phyloP scores from a whole-genome alignment of 2,797 vertebrate species.

The Rhynchotus rufescens region DNA sequence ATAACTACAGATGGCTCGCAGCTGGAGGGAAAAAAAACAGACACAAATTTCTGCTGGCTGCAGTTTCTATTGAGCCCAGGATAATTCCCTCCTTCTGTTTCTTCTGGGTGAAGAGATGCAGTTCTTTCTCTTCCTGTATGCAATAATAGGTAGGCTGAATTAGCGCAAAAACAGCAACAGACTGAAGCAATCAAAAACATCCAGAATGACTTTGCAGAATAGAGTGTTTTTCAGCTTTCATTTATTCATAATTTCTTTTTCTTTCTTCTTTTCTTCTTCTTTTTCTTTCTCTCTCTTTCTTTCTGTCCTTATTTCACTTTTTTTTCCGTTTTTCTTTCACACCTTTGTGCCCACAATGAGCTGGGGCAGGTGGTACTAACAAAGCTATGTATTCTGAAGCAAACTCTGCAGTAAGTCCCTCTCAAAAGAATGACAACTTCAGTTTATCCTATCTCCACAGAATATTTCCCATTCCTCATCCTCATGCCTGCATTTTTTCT shows the following conservation, averaged over 20 bases:
- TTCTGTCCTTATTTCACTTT: neutral
- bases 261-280: no score
- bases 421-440: neutral
- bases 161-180: neutral
- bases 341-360: neutral
- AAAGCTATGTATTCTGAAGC: neutral
- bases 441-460: neutral
- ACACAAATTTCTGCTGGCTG: slow-evolving; percentile 40
- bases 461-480: neutral
- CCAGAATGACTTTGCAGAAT: slow-evolving; percentile 20
- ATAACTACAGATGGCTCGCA: slow-evolving; percentile 47
- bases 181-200: neutral
- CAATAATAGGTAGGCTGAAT: neutral
- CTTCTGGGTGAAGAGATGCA: slow-evolving; percentile 31
- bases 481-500: neutral
- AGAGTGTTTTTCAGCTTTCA: neutral
- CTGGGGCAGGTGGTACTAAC: neutral
- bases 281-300: neutral
- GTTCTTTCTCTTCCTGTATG: neutral
- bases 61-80: slow-evolving; percentile 24
- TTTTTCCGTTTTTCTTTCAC: neutral
- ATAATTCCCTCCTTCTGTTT: slow-evolving; percentile 56
- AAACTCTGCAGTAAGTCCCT: neutral
- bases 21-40: slow-evolving; percentile 41
- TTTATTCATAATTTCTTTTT: neutral